These are phyloP conservation scores for Chaetops frenatus DNA, from an alignment of 2,113 vertebrate species.

Conservation along the genomic window DNA sequence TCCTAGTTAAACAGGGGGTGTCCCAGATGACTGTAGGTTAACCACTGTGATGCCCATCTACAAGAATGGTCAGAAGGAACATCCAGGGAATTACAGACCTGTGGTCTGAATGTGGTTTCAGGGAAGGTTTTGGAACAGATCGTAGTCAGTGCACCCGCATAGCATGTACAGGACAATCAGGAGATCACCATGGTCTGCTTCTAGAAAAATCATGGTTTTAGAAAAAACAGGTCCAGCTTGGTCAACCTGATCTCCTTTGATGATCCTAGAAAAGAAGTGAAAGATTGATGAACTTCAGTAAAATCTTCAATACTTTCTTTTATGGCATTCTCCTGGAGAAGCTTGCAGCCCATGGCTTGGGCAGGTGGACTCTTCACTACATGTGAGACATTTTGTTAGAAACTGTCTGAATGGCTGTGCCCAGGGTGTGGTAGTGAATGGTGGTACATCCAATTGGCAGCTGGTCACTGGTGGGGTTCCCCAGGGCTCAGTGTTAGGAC, in stretches of 20 bases:
- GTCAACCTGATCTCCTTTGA: neutral
- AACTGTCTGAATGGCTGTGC: neutral
- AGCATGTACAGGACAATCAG: neutral
- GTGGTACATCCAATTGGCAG: neutral
- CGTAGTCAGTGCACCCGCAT: fast-evolving
- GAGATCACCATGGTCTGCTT: neutral
- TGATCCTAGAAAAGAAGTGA: neutral
- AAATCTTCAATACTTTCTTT: neutral
- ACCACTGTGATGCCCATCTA: neutral
- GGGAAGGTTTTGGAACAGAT: neutral
- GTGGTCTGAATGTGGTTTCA: neutral
- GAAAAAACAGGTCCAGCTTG: neutral
- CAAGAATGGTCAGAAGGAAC: neutral
- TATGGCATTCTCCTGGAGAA: neutral
- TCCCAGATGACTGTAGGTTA: neutral
- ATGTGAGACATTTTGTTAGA: neutral
- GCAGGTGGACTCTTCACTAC: neutral
- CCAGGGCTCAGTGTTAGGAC: neutral
- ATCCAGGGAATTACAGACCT: neutral
- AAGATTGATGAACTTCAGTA: neutral
- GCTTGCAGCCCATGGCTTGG: neutral
- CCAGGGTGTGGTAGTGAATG: neutral
- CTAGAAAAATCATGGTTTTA: neutral
- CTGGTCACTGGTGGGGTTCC: neutral
- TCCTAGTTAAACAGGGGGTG: fast-evolving